Conservation (phyloP, 2,888 invertebrate genomes). For the Chymomyza caudatula region DNA sequence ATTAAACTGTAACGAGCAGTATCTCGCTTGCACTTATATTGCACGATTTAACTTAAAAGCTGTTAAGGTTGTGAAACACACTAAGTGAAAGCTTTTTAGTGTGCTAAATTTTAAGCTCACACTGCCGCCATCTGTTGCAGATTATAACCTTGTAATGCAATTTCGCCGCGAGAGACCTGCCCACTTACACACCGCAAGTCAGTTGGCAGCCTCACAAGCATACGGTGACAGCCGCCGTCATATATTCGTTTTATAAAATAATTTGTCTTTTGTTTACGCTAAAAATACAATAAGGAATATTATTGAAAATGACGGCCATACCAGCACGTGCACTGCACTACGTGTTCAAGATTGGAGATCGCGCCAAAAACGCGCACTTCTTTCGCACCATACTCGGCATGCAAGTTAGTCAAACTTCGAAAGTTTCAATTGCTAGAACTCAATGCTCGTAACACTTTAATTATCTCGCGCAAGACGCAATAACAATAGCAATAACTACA, state of each 20-base stretch:
- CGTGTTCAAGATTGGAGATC: slow-evolving; percentile 96
- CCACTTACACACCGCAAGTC: neutral
- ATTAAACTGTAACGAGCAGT: too few species aligned
- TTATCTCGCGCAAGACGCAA: neutral
- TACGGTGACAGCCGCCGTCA: too few species aligned
- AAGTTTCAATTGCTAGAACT: neutral
- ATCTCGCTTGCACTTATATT: too few species aligned
- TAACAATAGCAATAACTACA: slow-evolving; percentile 14
- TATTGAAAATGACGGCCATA: slow-evolving; percentile 73
- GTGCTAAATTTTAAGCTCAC: too few species aligned
- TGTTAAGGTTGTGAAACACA: neutral
- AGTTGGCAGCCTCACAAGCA: neutral
- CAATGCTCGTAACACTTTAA: neutral
- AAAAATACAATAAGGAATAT: neutral
- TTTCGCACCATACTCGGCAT: slow-evolving; percentile 94
- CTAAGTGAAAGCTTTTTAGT: neutral
- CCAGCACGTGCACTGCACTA: slow-evolving; percentile 93
- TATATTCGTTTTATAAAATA: neutral
- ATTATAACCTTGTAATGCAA: neutral
- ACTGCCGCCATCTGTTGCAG: too few species aligned
- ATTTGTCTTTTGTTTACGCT: neutral
- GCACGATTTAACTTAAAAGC: neutral
- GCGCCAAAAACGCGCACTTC: slow-evolving; percentile 90
- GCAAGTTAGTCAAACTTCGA: slow-evolving; percentile 83
- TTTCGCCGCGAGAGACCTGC: neutral